These are phyloP conservation scores for Heteromurus nitidus DNA, from an alignment of 2,888 invertebrate genomes.

Conservation along the genomic window DNA sequence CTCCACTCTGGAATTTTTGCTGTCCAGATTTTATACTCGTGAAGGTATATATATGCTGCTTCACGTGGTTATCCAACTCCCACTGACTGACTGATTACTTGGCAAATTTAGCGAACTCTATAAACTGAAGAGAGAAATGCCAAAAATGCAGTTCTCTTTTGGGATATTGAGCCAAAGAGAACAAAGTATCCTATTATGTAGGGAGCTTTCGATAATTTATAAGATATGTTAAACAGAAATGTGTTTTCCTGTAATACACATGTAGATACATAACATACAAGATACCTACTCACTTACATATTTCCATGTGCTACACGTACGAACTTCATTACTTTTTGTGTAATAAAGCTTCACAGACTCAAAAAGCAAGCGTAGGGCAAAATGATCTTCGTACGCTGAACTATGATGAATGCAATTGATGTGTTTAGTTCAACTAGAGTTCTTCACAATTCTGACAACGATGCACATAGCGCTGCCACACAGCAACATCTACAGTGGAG, in stretches of 20 bases:
- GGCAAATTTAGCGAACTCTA: background rate
- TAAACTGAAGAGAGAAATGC: background rate
- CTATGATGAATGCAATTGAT: no score
- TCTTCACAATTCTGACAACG: background rate
- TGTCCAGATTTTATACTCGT: background rate
- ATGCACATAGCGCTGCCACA: no score
- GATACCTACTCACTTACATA: background rate
- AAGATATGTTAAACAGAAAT: slow-evolving; percentile 18
- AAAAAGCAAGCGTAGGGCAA: background rate
- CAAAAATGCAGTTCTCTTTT: background rate
- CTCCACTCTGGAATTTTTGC: background rate
- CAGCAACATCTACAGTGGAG: no score
- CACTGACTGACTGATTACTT: background rate
- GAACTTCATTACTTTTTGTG: background rate
- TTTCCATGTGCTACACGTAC: background rate
- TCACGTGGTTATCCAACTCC: background rate
- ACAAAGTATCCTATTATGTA: slow-evolving; percentile 37
- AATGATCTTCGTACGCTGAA: background rate
- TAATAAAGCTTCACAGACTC: background rate
- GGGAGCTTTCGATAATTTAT: slow-evolving; percentile 43
- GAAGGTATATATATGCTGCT: background rate
- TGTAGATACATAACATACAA: background rate
- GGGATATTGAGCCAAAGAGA: background rate
- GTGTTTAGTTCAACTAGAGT: background rate
- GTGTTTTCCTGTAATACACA: slow-evolving; percentile 31